Evolutionary conservation across 2,113 vertebrate genomes (phyloP), one percentile per base, ranked within the genome.

Genomic region (Onychostoma macrolepis): DNA sequence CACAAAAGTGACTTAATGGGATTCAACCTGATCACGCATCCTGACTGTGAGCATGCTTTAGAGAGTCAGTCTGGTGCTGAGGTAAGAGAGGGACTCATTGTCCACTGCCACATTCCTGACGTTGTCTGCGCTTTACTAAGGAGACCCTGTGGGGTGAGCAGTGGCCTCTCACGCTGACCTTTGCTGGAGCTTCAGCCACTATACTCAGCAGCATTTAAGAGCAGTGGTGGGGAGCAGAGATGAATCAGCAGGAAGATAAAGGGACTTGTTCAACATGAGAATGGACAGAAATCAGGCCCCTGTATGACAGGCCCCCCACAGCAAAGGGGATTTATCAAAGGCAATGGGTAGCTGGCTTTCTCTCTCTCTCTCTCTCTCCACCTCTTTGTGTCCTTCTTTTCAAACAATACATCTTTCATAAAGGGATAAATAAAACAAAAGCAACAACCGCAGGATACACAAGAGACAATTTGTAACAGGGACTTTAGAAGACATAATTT

Each of bases 101-200:
- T 95, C 92, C 90, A 30, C 86, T 24, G 12, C 71, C 90, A 87
- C 94, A 94, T 96, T 96, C 94, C 93, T 91, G 48, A 41, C 85
- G 81, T 82, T 88, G 90, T 84, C 69, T 88, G 89, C 83, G 80
- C 78, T 90, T 94, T 93, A 92, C 94, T 94, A 89, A 89, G 94
- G 94, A 92, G 90, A 95, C 92, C 89, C 86, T 26, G 30, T 43
- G 76, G 28, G 89, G 80, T 91, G 85, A 80, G 69, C 74, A 65
- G 84, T 53, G 75, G 85, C 85, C 89, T 83, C 83, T 83, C 65
- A 72, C 3, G 61, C 76, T 86, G 85, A 91, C 91, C 92, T 90
- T 83, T 80, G 81, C 87, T 87, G 85, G 36, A 81, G 89, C 88
- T 92, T 87, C 43, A 87, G 87, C 72, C 88, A 85, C 86, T 83